phyloP scores from a whole-genome alignment of 1,140 invertebrate species.

The Lepidurus arcticus region DNA sequence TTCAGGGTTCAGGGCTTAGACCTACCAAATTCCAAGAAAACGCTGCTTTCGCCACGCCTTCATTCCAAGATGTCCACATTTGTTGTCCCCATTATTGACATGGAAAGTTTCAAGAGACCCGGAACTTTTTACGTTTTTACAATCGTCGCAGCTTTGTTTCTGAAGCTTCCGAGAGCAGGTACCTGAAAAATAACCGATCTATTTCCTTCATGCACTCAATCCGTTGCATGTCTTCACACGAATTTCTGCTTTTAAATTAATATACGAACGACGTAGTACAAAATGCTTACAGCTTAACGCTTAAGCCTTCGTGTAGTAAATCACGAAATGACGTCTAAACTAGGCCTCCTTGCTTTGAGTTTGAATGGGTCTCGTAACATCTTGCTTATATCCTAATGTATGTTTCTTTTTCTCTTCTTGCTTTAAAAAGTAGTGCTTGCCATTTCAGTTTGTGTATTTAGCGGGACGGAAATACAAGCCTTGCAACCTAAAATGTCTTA shows the following conservation, averaged over 20 bases:
- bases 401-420: no score
- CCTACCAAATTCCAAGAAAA: background rate
- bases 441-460: no score
- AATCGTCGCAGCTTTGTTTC: background rate
- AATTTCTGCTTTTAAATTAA: background rate
- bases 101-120: background rate
- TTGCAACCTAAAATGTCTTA: background rate
- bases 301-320: background rate
- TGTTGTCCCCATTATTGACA: background rate
- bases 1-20: no score
- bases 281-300: no score
- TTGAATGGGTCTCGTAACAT: no score
- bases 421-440: no score
- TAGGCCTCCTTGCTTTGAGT: background rate
- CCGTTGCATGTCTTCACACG: background rate
- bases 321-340: background rate
- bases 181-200: background rate
- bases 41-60: background rate
- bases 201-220: background rate
- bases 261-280: background rate
- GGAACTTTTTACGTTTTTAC: background rate
- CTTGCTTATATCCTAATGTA: no score
- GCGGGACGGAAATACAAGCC: background rate
- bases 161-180: background rate
- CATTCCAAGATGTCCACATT: background rate